These are phyloP conservation scores for Pteropus rufus DNA, from an alignment of 2,797 vertebrate genomes.

Conservation along the genomic window DNA sequence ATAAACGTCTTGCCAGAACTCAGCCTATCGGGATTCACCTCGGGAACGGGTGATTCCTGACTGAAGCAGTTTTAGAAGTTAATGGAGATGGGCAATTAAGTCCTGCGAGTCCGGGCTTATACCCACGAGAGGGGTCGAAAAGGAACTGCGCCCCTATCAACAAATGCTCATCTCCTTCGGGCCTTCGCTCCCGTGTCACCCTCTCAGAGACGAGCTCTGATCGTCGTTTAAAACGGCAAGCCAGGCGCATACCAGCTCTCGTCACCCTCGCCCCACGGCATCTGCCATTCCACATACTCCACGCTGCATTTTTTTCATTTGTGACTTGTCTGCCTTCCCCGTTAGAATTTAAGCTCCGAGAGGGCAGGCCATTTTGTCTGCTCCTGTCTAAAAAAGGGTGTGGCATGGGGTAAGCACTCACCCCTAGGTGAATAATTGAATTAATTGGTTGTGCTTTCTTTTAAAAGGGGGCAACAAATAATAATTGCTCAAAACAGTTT, in stretches of 20 bases:
- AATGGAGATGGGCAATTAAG: constrained; percentile 39
- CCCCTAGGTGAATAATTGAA: background rate
- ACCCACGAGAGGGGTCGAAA: background rate
- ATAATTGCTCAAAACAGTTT: constrained; percentile 73
- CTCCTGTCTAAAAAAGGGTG: background rate
- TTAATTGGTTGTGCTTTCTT: background rate
- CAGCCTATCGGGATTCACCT: constrained; percentile 54
- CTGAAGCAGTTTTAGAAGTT: constrained; percentile 2
- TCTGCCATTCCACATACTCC: accelerated
- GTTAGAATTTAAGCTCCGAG: background rate
- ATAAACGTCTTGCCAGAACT: constrained; percentile 64
- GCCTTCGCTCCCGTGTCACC: background rate
- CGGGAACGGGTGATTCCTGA: constrained; percentile 53
- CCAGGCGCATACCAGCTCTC: background rate
- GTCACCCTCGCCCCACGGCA: accelerated
- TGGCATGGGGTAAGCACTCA: background rate
- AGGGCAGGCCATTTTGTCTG: background rate
- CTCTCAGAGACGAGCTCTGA: no score
- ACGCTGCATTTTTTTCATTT: accelerated
- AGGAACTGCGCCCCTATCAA: background rate
- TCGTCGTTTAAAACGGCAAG: accelerated
- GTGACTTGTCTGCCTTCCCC: background rate
- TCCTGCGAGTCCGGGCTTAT: background rate
- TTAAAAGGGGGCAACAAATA: constrained; percentile 64
- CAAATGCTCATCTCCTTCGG: background rate